phyloP scores from a whole-genome alignment of 2,888 invertebrate genomes.

The Acrobasis suavella region DNA sequence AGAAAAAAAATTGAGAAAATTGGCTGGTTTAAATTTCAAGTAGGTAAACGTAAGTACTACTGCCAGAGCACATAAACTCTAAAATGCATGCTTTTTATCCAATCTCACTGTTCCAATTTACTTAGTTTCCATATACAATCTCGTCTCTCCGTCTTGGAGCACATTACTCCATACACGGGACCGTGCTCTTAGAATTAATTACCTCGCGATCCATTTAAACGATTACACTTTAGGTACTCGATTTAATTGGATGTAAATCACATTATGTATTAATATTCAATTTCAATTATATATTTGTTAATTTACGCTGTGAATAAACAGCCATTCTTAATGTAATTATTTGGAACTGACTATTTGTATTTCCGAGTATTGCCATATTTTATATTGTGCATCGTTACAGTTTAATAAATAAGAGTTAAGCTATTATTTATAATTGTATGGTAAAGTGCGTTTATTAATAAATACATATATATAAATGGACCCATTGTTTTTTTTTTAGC shows the following conservation, averaged over 20 bases:
- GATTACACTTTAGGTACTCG: slow-evolving; percentile 18
- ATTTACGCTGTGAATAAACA: neutral
- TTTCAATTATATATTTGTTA: slow-evolving; percentile 8
- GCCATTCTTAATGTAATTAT: neutral
- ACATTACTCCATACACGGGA: slow-evolving; percentile 14
- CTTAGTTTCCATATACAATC: slow-evolving; percentile 18
- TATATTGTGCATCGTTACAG: neutral
- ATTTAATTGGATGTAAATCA: slow-evolving; percentile 17
- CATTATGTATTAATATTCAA: slow-evolving; percentile 11
- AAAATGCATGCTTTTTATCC: slow-evolving; percentile 12
- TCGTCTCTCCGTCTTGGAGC: slow-evolving; percentile 17
- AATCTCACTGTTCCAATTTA: slow-evolving; percentile 18
- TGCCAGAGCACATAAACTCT: neutral
- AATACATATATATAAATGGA: too few relatives aligned
- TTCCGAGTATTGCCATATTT: neutral
- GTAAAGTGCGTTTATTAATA: too few relatives aligned
- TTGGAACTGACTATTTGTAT: neutral
- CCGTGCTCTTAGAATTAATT: slow-evolving; percentile 19
- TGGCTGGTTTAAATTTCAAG: too few relatives aligned
- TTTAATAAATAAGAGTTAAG: too few relatives aligned
- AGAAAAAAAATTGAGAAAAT: neutral
- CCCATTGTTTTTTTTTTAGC: too few relatives aligned
- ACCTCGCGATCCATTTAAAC: slow-evolving; percentile 20
- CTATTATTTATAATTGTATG: too few relatives aligned
- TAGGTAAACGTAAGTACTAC: too few relatives aligned